Base-by-base conservation (phyloP, 1,140 invertebrate species). In the Euwallacea similis region DNA sequence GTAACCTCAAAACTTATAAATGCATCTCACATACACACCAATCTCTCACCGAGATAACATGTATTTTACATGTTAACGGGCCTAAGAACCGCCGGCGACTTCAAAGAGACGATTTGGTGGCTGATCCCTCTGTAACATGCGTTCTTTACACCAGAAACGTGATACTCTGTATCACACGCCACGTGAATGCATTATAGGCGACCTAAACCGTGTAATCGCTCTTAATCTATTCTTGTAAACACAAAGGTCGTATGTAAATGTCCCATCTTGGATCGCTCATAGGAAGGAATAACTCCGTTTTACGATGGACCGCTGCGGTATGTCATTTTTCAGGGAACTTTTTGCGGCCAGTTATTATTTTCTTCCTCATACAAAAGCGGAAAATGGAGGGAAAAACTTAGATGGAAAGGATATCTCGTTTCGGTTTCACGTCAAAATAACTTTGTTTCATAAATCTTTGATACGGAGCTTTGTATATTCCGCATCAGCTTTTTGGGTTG, bases 61-160 rank as follows among this genome's bases (percentile, higher is more conserved):
- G 53, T 54, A 65, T 70, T 58, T 69, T 69, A 69, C 66, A 42
- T 58, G 61, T 56, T 58, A 56, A 64, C 16, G 11, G 15, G 33
- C 58, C 13, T 13, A 16, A 16, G 42, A 70, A 16, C 54, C 33
- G 54, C 42, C 62, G 69, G 60, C 46, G 7, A 46, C 69, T 41
- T 70, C 60, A 63, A 69, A 64, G 46, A 41, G 9, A 8, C 41
- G 61, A 64, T 63, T 46, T 64, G 61, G 50, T 47, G 44, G 62
- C 61, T 33, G 69, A 70, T 70, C 53, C 44, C 47, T 13, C 60
- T 33, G 46, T 56, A 70, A 70, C 69, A 70, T 70, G 69, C 60
- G 59, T 70, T 70, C 61, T 65, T 64, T 64, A 70, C 69, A 70
- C 69, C 62, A 64, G 16, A 47, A 56, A 70, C 62, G 69, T 70